Conservation (phyloP, 2,113 vertebrate genomes). For the Gambusia holbrooki region DNA sequence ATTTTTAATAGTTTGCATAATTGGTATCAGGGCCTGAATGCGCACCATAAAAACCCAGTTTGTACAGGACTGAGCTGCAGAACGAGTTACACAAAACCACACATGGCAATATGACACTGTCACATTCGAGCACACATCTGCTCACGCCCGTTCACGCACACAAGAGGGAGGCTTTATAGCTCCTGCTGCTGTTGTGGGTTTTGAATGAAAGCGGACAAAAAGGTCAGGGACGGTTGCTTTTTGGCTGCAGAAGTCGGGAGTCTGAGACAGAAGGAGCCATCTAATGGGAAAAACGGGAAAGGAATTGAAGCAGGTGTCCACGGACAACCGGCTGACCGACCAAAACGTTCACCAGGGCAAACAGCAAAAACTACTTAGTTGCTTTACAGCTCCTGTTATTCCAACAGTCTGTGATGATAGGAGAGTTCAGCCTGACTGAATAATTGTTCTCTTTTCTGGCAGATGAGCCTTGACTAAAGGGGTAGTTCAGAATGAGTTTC, state of each 20-base stretch:
- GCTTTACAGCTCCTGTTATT: slow-evolving; percentile 50
- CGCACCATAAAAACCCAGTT: slow-evolving; percentile 76
- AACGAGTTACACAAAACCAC: slow-evolving; percentile 56
- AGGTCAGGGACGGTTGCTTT: slow-evolving; percentile 54
- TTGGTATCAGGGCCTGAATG: slow-evolving; percentile 80
- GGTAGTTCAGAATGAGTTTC: not conserved
- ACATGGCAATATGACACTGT: slow-evolving; percentile 24
- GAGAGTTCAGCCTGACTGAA: slow-evolving; percentile 57
- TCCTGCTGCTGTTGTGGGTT: slow-evolving; percentile 35
- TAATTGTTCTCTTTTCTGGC: slow-evolving; percentile 49
- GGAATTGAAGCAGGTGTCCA: slow-evolving; percentile 55
- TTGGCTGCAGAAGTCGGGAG: slow-evolving; percentile 44
- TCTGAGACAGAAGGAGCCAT: slow-evolving; percentile 50
- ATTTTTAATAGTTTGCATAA: slow-evolving; percentile 86
- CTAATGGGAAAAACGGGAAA: slow-evolving; percentile 48
- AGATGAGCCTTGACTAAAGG: slow-evolving; percentile 58
- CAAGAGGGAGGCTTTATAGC: slow-evolving; percentile 35
- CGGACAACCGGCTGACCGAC: slow-evolving; percentile 55
- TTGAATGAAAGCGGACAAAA: slow-evolving; percentile 53
- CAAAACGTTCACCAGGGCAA: slow-evolving; percentile 44
- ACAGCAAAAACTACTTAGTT: slow-evolving; percentile 69
- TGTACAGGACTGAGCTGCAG: slow-evolving; percentile 62
- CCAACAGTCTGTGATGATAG: slow-evolving; percentile 52
- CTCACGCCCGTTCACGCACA: not conserved
- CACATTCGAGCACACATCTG: slow-evolving; percentile 20